Evolutionary conservation across 2,888 invertebrate genomes (phyloP).

Genomic region (Petrophora chlorosata): DNA sequence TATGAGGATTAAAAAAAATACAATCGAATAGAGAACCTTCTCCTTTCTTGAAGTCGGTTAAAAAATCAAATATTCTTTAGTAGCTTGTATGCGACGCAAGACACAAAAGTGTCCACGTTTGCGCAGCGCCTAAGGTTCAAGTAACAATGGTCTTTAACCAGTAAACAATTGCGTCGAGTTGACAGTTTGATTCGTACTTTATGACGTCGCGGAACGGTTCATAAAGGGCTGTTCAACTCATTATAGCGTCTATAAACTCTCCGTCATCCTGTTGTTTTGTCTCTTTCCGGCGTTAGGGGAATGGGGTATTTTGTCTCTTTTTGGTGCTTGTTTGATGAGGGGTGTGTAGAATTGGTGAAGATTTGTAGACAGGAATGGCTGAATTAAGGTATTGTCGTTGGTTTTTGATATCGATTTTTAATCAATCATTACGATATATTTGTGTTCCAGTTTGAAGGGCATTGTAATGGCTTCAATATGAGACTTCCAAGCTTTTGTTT

Average conservation of each 20-base stretch:
- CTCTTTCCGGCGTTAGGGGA: constrained; percentile 40
- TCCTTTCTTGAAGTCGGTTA: too few relatives aligned
- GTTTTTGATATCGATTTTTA: neutral
- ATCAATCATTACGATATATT: too few relatives aligned
- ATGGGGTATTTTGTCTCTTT: constrained; percentile 7
- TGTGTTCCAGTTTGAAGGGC: too few relatives aligned
- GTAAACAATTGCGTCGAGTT: constrained; percentile 34
- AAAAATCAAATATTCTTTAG: too few relatives aligned
- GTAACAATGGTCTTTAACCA: constrained; percentile 25
- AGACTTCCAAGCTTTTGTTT: too few relatives aligned
- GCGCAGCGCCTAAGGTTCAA: constrained; percentile 8
- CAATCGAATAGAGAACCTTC: too few relatives aligned
- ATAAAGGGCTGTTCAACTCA: constrained; percentile 76
- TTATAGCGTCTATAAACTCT: constrained; percentile 79
- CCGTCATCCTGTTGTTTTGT: constrained; percentile 75
- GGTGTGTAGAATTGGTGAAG: constrained; percentile 5
- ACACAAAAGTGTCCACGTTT: too few relatives aligned
- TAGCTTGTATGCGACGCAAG: too few relatives aligned
- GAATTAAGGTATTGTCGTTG: neutral
- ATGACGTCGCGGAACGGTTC: constrained; percentile 31
- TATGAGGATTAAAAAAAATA: too few relatives aligned
- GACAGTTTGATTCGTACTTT: constrained; percentile 38
- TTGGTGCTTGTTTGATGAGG: neutral
- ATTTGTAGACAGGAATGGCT: neutral
- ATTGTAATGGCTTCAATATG: too few relatives aligned